Conservation (phyloP, 1,140 invertebrate genomes). For the Mya arenaria region DNA sequence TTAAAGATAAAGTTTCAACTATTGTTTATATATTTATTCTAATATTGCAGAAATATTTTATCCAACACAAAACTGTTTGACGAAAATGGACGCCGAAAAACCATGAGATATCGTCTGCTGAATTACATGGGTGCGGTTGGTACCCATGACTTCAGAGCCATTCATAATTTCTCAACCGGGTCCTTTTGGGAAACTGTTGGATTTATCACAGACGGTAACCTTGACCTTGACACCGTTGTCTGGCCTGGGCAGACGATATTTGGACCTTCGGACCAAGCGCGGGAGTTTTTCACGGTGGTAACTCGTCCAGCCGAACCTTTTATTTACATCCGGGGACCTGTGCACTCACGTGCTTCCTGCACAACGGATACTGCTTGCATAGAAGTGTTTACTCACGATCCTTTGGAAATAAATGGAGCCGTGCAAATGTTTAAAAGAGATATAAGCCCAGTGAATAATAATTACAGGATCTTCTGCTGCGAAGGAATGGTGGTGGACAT, state of each 20-base stretch:
- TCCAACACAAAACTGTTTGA: no score
- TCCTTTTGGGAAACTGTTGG: constrained; percentile 84
- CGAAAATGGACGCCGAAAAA: background rate
- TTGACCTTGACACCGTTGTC: constrained; percentile 88
- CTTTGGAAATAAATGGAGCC: constrained; percentile 57
- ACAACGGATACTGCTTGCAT: constrained; percentile 88
- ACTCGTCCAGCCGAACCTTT: constrained; percentile 84
- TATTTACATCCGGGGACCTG: constrained; percentile 69
- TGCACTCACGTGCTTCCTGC: constrained; percentile 61
- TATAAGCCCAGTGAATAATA: no score
- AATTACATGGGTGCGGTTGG: constrained; percentile 68
- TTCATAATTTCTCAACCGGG: background rate
- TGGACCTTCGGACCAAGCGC: constrained; percentile 73
- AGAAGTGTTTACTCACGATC: constrained; percentile 84
- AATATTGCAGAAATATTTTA: no score
- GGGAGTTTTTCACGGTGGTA: constrained; percentile 90
- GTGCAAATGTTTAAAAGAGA: constrained; percentile 63
- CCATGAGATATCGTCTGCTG: constrained; percentile 17
- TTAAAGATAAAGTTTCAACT: no score
- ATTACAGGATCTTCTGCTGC: constrained; percentile 88
- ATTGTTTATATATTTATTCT: no score
- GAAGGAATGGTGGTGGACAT: constrained; percentile 95
- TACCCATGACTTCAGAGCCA: no score
- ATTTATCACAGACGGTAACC: constrained; percentile 84
- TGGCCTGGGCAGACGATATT: constrained; percentile 89